These are phyloP conservation scores for Todiramphus chloris DNA, from an alignment of 2,113 vertebrate species.

Conservation along the genomic window DNA sequence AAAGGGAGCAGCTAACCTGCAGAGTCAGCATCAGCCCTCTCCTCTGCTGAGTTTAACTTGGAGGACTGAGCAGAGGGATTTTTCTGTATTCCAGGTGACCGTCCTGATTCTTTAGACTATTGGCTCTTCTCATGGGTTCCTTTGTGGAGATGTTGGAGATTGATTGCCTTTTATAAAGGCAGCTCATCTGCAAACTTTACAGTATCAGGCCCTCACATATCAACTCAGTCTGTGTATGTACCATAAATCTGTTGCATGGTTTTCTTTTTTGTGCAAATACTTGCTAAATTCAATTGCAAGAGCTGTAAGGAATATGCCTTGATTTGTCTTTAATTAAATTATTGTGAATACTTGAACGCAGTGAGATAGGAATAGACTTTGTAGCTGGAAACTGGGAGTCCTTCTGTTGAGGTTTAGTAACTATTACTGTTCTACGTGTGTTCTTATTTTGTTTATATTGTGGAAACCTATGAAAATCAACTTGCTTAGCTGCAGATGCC, in stretches of 20 bases:
- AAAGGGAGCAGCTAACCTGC: background rate
- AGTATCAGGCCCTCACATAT: background rate
- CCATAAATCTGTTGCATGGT: background rate
- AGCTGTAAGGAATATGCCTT: background rate
- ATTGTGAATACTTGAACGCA: background rate
- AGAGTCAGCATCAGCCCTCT: background rate
- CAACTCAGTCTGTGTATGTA: background rate
- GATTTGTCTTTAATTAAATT: background rate
- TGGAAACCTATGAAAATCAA: background rate
- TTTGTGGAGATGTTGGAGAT: background rate
- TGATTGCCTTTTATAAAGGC: background rate
- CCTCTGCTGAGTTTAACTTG: background rate
- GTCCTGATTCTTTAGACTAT: background rate
- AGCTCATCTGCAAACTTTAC: background rate
- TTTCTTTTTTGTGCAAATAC: background rate
- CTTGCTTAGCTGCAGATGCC: background rate
- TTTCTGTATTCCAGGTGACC: background rate
- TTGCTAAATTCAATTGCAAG: background rate
- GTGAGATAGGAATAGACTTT: background rate
- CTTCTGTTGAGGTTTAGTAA: no score
- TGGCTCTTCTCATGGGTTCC: background rate
- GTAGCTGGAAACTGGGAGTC: background rate
- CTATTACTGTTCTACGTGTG: background rate
- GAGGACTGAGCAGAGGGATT: background rate
- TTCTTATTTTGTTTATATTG: conserved; percentile 16